A percentile compares a stretch with the other conserved stretches of the same genome.
Conservation (phyloP, 2,888 invertebrate genomes). For the Pemphredon lugubris region DNA sequence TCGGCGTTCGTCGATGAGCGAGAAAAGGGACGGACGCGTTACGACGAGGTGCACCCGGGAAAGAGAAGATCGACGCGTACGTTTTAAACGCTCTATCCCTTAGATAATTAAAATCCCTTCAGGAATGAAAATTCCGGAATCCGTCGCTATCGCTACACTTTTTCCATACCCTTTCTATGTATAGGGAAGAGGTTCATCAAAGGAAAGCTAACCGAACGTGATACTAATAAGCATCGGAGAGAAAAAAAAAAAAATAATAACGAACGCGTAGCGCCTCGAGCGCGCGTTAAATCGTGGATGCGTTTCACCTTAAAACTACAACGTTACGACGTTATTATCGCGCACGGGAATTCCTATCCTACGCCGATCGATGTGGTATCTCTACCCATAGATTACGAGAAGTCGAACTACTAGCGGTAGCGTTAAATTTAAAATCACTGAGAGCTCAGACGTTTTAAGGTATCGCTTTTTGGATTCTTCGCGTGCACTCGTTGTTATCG, state of each 20-base stretch:
- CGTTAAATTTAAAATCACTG: background rate
- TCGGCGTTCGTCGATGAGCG: no score
- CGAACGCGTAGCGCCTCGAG: background rate
- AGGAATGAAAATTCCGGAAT: no score
- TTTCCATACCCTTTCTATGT: slow-evolving; percentile 23
- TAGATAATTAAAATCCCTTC: no score
- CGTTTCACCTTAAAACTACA: background rate
- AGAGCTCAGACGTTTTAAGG: slow-evolving; percentile 14
- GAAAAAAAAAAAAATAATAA: background rate
- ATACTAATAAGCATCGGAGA: background rate
- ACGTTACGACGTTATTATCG: background rate
- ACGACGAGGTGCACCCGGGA: no score
- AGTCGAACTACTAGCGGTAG: slow-evolving; percentile 12
- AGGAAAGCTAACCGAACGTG: slow-evolving; percentile 13
- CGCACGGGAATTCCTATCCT: background rate
- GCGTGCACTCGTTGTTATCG: slow-evolving; percentile 34
- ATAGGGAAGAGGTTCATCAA: slow-evolving; percentile 23
- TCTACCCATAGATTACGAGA: slow-evolving; percentile 21
- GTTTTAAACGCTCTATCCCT: no score
- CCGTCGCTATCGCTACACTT: background rate
- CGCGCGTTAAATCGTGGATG: background rate
- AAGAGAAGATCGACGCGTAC: no score
- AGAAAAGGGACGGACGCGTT: no score
- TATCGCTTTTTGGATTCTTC: slow-evolving; percentile 18
- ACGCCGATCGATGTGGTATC: slow-evolving; percentile 4